Base-by-base conservation (phyloP, 2,113 vertebrate species). In the Rhombomys opimus region DNA sequence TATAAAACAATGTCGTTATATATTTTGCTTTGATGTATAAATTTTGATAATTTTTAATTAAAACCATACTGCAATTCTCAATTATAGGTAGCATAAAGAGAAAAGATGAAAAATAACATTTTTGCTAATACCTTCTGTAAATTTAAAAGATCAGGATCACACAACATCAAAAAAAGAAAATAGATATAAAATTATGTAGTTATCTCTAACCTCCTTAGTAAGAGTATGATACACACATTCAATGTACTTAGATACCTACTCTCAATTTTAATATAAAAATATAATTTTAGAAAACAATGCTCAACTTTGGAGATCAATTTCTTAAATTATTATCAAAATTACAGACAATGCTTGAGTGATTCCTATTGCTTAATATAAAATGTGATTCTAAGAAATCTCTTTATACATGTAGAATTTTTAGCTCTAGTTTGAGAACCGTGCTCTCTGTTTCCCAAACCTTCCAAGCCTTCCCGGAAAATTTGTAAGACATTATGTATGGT, bases 11-110 rank as follows among this genome's bases (percentile, higher is more conserved):
- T 95, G 90, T 52, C 38, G 85, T 77, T 1, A 77, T 75, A 41
- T 76, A 82, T 77, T 89, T 94, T 54, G 46, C 30, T 96, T 93
- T 87, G 46, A 54, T 13, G 18, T 59, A 57, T 81, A 87, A 89
- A 46, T 52, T 87, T 93, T 80, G 46, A 57, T 10, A 11, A 1
- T 67, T 94, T 46, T 96, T 86, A 46, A 91, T 89, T 77, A 86
- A 91, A 92, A 86, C 90, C 38, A 86, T 73, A 65, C 77, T 81
- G 2, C 6, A 80, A 65, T 4, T 7, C 3, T 89, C 32, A 86
- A 72, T 50, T 87, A 89, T 46, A 87, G 18, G 25, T 84, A 3
- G 13, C 5, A 67, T 6, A 41, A 27, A 20, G 25, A 78, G 15
- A 72, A 91, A 89, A 77, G 61, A 3, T 70, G 61, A 9, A 72